Evolutionary conservation across 2,888 invertebrate genomes (phyloP), one percentile per base, ranked within the genome.

Genomic region (Hesperia comma): DNA sequence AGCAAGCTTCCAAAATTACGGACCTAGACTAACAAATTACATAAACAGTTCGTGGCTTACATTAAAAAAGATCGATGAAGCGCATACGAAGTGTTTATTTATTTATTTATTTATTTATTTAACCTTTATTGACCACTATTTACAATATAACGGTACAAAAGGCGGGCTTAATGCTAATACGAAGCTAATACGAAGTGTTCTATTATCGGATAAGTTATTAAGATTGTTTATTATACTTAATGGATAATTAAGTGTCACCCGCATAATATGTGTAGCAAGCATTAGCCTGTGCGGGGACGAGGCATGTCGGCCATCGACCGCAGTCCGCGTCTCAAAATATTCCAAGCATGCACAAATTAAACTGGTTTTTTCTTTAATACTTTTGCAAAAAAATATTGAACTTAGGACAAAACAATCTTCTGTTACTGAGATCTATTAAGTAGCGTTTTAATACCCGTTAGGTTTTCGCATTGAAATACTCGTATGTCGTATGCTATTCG

Each of bases 331-430:
- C 88, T 86, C 87, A 89, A 77, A 92, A 92, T 89, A 92, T 91
- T 88, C 86, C 86, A 90, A 90, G 87, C 86, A 91, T 91, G 91
- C 88, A 88, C 90, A 90, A 90, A 90, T 91, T 90, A 90, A 91
- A 91, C 91, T 82, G 90, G 91, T 91, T 92, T 85, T 84, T 85
- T 86, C 82, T 87, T 84, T 85, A 87, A 85, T 80, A 86, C 84
- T 83, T 90, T 86, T 86, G 85, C 86, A 88, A 84, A 83, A 87
- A 86, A 87, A 88, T 82, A 86, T 84, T 85, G 79, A 71, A 70
- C 69, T 70, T 66, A 51, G 51, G 12, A 57, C 19, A 53, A 37
- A 21, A 61, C 57, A 46, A 67, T 58, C 67, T 58, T 63, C 32
- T 67, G 54, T 54, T 21, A 43, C 43, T 6, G 19, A 26, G 4